Evolutionary conservation across 2,797 vertebrate species (phyloP), one percentile per base, ranked within the genome.

Genomic region (Prionace glauca): DNA sequence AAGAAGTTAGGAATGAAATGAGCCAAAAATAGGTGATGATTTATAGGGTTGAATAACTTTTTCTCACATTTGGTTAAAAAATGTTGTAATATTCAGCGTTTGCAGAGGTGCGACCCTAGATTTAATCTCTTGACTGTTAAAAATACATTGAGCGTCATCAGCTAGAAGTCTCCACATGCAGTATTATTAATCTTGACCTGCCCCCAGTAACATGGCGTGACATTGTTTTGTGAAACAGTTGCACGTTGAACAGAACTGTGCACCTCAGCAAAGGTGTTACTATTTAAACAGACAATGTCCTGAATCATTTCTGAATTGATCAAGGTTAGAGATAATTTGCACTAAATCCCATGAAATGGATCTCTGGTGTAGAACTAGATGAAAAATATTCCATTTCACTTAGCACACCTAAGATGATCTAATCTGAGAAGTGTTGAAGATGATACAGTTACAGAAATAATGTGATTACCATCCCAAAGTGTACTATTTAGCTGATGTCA

Each of bases 351-450:
- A 26, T 95, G 93, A 60, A 95, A 95, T 94, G 69, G 69, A 94
- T 74, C 45, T 56, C 26, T 56, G 71, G 69, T 14, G 24, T 71
- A 41, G 36, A 71, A 32, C 50, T 56, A 60, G n/a, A 1, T 56
- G 26, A 95, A 74, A 95, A 95, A n/a, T 74, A 95, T 95, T 74
- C 74, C 20, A 74, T 95, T 95, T 77, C 71, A 95, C 41, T 74
- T 29, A 60, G 45, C 74, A 77, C 1, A 50, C 41, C 45, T 20
- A 77, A 77, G 71, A 50, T 45, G 56, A 32, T 95, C 41, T 74
- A 74, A 74, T 74, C 74, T 77, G 71, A 95, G 50, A 95, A 95
- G 71, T 3, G 9, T 0, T 45, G 60, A 29, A 72, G 67, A 50
- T 94, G 69, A 94, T 74, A 56, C 12, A 94, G 16, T 94, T 74